A percentile compares a stretch with the other conserved stretches of the same genome.
Conservation (phyloP, 1,140 invertebrate species). For the Archegozetes longisetosus region DNA sequence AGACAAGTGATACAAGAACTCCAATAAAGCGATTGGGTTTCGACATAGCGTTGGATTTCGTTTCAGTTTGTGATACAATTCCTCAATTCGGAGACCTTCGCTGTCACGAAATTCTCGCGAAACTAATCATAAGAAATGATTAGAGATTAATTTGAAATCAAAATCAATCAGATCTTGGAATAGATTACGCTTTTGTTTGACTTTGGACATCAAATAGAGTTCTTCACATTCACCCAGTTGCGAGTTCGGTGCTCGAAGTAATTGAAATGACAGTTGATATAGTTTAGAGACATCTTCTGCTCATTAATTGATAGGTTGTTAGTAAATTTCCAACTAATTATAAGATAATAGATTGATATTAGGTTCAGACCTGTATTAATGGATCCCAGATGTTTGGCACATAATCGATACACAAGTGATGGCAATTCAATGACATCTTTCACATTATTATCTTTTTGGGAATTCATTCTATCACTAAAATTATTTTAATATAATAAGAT, state of each 20-base stretch:
- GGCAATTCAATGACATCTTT: not conserved
- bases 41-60: not conserved
- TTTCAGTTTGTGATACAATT: conserved; percentile 14
- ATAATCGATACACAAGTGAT: conserved; percentile 10
- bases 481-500: no score
- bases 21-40: conserved; percentile 1
- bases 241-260: not conserved
- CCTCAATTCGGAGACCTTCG: conserved; percentile 7
- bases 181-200: conserved; percentile 10
- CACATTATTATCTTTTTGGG: not conserved
- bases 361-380: not conserved
- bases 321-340: not conserved
- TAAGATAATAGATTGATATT: not conserved
- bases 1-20: conserved; percentile 10
- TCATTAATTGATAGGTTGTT: not conserved
- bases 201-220: conserved; percentile 10
- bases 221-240: conserved; percentile 12
- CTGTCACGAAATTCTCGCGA: not conserved
- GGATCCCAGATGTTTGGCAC: not conserved
- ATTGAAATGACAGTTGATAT: conserved; percentile 3
- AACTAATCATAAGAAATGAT: conserved; percentile 3
- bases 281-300: conserved; percentile 6
- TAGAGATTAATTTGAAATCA: not conserved
- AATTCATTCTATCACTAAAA: no score
- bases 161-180: not conserved